phyloP scores from a whole-genome alignment of 2,113 vertebrate species.

The Platycercus adscitus region DNA sequence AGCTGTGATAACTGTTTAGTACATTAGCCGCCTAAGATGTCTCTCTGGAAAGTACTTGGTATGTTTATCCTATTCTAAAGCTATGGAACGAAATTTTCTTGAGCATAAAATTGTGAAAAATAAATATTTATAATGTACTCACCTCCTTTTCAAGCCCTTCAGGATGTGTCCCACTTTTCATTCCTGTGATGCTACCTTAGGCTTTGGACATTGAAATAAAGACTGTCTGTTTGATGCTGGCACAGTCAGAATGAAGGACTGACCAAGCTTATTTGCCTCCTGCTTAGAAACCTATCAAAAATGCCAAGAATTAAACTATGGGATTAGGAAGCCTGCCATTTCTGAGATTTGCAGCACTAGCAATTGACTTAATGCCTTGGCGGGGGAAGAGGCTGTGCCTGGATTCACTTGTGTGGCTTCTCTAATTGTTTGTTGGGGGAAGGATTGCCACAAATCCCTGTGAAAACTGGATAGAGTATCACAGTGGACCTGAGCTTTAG shows the following conservation, averaged over 20 bases:
- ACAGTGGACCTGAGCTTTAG: not conserved
- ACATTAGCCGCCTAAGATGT: not conserved
- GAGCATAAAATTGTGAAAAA: not conserved
- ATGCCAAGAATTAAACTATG: conserved; percentile 28
- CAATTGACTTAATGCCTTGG: not conserved
- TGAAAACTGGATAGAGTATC: not conserved
- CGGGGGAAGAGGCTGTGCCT: not conserved
- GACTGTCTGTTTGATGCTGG: not conserved
- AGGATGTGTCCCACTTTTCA: not conserved
- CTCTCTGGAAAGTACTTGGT: not conserved
- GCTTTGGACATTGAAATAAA: not conserved
- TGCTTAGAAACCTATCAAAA: not conserved
- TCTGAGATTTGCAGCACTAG: conserved; percentile 3
- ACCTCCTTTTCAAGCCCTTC: not conserved
- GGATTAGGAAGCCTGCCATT: conserved; percentile 45
- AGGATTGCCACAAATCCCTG: not conserved
- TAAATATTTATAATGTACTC: not conserved
- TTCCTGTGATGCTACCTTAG: not conserved
- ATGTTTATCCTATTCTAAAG: not conserved
- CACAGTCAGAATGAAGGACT: not conserved
- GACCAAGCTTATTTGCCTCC: conserved; percentile 22
- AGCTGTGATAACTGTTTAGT: not conserved
- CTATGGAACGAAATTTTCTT: not conserved
- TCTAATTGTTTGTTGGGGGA: not conserved
- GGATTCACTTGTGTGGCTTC: not conserved